These are phyloP conservation scores for Scolopax bukidnonensis DNA, from an alignment of 2,797 vertebrate genomes.

Conservation along the genomic window DNA sequence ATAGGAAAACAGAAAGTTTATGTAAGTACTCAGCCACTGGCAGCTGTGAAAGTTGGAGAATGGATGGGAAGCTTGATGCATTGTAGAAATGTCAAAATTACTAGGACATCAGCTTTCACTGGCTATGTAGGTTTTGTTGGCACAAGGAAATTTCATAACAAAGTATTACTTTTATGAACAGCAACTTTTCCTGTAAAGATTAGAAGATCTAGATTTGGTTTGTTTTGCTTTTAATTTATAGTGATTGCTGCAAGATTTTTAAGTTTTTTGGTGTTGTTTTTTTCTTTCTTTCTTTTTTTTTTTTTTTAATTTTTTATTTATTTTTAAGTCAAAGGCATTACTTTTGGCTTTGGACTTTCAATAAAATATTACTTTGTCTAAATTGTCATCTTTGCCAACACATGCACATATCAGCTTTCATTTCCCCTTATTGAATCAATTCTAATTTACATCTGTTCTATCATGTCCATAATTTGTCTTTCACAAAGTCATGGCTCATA, in stretches of 20 bases:
- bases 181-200: not conserved
- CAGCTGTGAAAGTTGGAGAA: not conserved
- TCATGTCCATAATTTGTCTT: slow-evolving; percentile 21
- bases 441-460: slow-evolving; percentile 26
- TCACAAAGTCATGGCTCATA: slow-evolving; percentile 1
- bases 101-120: not conserved
- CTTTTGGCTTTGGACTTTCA: not conserved
- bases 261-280: not conserved
- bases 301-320: no score
- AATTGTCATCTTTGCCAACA: not conserved
- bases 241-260: not conserved
- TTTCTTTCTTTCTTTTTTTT: no score
- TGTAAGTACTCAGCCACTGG: not conserved
- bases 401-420: not conserved
- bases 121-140: not conserved
- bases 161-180: not conserved
- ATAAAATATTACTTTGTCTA: not conserved
- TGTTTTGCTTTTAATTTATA: not conserved
- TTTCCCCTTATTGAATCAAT: not conserved
- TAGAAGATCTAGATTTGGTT: not conserved
- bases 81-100: not conserved
- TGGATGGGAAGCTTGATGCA: fast-evolving
- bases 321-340: not conserved
- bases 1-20: not conserved
- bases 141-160: not conserved